A percentile compares a stretch with the other conserved stretches of the same genome.
Evolutionary conservation across 2,888 invertebrate genomes (phyloP).

Genomic region (Xestoiulus laeticollis): DNA sequence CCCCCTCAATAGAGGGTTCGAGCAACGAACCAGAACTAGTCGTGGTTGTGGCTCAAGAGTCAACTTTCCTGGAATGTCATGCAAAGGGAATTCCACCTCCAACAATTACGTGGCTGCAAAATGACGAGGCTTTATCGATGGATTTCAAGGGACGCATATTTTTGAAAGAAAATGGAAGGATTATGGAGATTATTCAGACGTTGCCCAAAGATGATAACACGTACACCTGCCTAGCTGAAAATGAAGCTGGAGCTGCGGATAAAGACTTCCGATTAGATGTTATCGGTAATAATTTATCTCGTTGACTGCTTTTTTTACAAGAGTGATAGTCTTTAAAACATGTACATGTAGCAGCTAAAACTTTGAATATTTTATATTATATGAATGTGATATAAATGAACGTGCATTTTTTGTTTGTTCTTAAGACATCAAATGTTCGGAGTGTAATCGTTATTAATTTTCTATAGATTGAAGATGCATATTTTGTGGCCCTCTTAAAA

Average conservation of each 20-base stretch:
- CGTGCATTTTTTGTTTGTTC: too few relatives aligned
- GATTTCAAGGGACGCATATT: slow-evolving; percentile 66
- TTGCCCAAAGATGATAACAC: slow-evolving; percentile 64
- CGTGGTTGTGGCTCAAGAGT: not conserved
- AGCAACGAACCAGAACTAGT: not conserved
- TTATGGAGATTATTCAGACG: slow-evolving; percentile 56
- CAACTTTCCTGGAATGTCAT: slow-evolving; percentile 42
- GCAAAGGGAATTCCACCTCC: slow-evolving; percentile 59
- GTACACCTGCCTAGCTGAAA: slow-evolving; percentile 70
- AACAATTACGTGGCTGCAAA: slow-evolving; percentile 60
- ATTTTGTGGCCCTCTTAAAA: too few relatives aligned
- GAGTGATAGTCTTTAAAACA: too few relatives aligned
- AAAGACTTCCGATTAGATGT: slow-evolving; percentile 60
- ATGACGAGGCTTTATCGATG: slow-evolving; percentile 63
- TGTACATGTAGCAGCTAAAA: too few relatives aligned
- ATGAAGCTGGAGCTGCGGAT: slow-evolving; percentile 68
- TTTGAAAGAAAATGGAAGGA: slow-evolving; percentile 20
- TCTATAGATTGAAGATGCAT: too few relatives aligned
- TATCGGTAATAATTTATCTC: slow-evolving; percentile 51
- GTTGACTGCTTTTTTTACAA: not conserved
- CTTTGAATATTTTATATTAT: too few relatives aligned
- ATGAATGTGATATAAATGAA: too few relatives aligned
- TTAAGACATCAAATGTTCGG: too few relatives aligned
- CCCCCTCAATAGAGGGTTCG: slow-evolving; percentile 2
- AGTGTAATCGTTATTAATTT: too few relatives aligned